These are phyloP conservation scores for Urosaurus nigricauda DNA, from an alignment of 2,797 vertebrate species.

Conservation along the genomic window DNA sequence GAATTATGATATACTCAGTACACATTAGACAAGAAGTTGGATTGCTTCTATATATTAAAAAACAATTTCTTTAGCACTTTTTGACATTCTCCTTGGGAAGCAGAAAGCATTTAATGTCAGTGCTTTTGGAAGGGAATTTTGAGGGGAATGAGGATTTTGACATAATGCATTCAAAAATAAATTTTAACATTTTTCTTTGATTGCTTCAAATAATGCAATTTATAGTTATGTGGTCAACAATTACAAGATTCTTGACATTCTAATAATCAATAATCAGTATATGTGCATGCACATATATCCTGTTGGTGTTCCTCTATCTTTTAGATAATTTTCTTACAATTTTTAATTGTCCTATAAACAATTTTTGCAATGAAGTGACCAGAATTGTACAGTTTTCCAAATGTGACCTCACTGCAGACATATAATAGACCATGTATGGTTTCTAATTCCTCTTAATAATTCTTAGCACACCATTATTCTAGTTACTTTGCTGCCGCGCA, in stretches of 20 bases:
- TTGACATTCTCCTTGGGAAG: too few species aligned
- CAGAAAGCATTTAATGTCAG: too few species aligned
- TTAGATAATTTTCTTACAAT: neutral
- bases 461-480: neutral
- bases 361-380: neutral
- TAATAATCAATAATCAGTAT: too few species aligned
- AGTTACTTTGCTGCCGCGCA: neutral
- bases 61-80: too few species aligned
- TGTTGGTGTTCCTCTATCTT: neutral
- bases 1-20: too few species aligned
- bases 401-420: neutral
- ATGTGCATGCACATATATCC: too few species aligned
- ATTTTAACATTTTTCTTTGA: neutral
- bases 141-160: too few species aligned
- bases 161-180: neutral
- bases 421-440: neutral
- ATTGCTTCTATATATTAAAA: too few species aligned
- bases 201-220: neutral
- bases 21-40: too few species aligned
- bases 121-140: too few species aligned
- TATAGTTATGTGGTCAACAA: neutral
- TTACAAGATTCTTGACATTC: too few species aligned
- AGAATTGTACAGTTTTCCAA: neutral
- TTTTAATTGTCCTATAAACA: neutral
- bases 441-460: neutral